Percentiles rank a stretch among this genome's conserved stretches.
phyloP scores from a whole-genome alignment of 1,140 invertebrate genomes.

The Pemphigus obesinymphae region DNA sequence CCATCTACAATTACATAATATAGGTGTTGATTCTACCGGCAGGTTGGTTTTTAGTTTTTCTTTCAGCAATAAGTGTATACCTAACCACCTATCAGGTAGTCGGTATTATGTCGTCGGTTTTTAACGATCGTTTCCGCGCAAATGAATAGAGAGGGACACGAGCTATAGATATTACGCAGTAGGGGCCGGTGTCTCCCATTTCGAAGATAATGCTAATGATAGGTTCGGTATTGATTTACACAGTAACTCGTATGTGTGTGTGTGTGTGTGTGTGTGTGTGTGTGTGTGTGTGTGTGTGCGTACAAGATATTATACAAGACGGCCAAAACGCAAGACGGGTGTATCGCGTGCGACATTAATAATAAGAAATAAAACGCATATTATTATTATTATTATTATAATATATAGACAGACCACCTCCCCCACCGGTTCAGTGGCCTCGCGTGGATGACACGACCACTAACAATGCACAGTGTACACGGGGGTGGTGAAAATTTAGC shows the following conservation, averaged over 20 bases:
- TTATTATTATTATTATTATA: too few species aligned
- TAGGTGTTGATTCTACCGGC: too few species aligned
- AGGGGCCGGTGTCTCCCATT: not conserved
- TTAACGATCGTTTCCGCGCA: not conserved
- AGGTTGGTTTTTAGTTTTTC: not conserved
- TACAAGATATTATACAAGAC: too few species aligned
- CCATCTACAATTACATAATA: too few species aligned
- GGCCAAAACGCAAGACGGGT: not conserved
- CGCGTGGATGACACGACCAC: slow-evolving; percentile 13
- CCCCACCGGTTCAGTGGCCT: not conserved
- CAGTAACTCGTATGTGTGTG: too few species aligned
- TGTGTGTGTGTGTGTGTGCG: too few species aligned
- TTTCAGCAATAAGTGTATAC: too few species aligned
- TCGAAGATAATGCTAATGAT: not conserved
- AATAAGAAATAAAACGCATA: not conserved
- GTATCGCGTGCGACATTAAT: not conserved
- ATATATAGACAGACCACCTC: too few species aligned
- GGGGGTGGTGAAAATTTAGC: not conserved
- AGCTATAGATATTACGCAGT: not conserved
- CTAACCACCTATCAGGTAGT: too few species aligned
- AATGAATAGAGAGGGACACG: not conserved
- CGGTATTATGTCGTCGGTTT: not conserved
- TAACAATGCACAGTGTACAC: not conserved
- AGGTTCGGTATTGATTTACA: not conserved
- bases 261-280: too few species aligned